These are phyloP conservation scores for Xyrauchen texanus DNA, from an alignment of 2,113 vertebrate genomes.

Conservation along the genomic window DNA sequence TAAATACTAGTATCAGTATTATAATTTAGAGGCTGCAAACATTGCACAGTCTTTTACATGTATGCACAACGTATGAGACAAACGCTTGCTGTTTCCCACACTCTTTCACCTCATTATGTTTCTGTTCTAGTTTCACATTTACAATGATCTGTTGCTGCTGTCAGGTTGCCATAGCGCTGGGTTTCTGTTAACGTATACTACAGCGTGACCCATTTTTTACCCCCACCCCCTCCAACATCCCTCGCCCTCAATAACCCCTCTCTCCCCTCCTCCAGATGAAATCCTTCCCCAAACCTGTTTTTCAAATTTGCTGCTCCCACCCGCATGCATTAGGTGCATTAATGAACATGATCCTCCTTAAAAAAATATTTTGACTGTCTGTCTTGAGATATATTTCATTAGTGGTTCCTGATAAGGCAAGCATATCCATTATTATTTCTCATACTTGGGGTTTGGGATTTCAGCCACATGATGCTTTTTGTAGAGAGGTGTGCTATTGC, in stretches of 20 bases:
- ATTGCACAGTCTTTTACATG: not conserved
- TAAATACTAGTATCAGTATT: no score
- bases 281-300: not conserved
- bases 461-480: no score
- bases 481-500: no score
- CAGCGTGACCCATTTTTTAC: slow-evolving; percentile 33
- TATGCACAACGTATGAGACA: not conserved
- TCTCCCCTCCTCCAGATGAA: slow-evolving; percentile 2
- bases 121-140: slow-evolving; percentile 21
- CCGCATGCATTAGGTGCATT: not conserved
- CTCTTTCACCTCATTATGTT: slow-evolving; percentile 20
- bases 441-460: no score
- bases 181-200: slow-evolving; percentile 2
- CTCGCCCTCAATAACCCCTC: slow-evolving; percentile 29
- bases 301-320: not conserved
- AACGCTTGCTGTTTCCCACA: not conserved
- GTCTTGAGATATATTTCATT: no score
- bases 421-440: no score
- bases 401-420: no score
- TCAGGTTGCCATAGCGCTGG: slow-evolving; percentile 33
- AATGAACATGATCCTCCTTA: no score
- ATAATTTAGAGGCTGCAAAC: not conserved
- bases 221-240: not conserved
- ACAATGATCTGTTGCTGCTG: slow-evolving; percentile 11
- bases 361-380: no score